Evolutionary conservation across 1,140 invertebrate species (phyloP), one percentile per base, ranked within the genome.

Genomic region (Lutraria rhynchaena): DNA sequence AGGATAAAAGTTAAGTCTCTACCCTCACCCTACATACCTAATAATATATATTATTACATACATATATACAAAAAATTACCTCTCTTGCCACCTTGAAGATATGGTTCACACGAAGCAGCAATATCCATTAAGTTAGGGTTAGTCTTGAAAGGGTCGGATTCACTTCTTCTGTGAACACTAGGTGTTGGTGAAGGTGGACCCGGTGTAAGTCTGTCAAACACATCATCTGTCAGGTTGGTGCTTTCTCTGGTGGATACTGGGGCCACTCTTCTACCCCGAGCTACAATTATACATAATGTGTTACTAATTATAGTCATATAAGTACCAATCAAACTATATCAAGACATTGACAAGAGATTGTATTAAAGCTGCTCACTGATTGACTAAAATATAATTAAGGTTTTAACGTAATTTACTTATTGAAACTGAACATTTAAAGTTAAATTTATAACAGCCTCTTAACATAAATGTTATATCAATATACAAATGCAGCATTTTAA

Each of bases 31-130:
- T n/a, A n/a, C n/a, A n/a, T n/a, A n/a, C n/a, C n/a, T n/a, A n/a
- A n/a, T n/a, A n/a, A n/a, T n/a, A n/a, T n/a, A n/a, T n/a, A n/a
- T n/a, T n/a, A n/a, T n/a, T 27, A 55, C 19, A 55, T 9, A 7
- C 7, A 55, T 27, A 55, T 22, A 19, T n/a, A 27, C 27, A 55
- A 3, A 27, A 0, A 31, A 19, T 1, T 58, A 74, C 70, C 70
- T 74, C 37, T 74, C n/a, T 57, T 74, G 22, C 55, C 49, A 13
- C 29, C 37, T 22, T 58, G 55, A 19, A 74, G 33, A 55, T 74
- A 74, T 24, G 70, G 61, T 11, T 84, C 77, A 84, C 83, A 84
- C 31, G 82, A 77, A 44, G 69, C 81, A 27, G 77, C 83, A n/a
- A 85, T 35, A 5, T 85, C 81, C 9, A 55, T 41, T 22, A 81